phyloP scores from a whole-genome alignment of 2,797 vertebrate species.

The Botia kubotai region DNA sequence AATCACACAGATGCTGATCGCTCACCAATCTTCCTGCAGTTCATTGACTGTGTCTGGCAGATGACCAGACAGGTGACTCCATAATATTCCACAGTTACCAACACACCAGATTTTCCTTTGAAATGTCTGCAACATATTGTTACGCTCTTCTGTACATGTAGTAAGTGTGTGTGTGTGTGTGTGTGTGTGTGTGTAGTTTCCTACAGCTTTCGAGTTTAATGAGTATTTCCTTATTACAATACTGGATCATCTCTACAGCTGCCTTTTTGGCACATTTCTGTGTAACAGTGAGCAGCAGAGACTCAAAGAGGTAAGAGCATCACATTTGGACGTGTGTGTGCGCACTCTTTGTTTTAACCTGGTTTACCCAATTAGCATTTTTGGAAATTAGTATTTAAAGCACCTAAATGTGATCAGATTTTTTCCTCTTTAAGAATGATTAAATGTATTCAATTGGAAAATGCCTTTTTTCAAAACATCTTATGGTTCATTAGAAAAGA shows the following conservation, averaged over 20 bases:
- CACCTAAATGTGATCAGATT: too few species aligned
- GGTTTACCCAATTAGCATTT: conserved; percentile 73
- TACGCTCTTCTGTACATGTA: background rate
- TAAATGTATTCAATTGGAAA: too few species aligned
- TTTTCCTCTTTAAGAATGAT: too few species aligned
- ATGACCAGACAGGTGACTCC: conserved; percentile 91
- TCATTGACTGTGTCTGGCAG: conserved; percentile 97
- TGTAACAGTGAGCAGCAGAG: conserved; percentile 96
- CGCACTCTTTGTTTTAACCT: conserved; percentile 58
- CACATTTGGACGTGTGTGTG: background rate
- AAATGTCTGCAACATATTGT: background rate
- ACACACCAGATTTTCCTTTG: background rate
- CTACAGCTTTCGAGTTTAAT: conserved; percentile 96
- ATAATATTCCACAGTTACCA: too few species aligned
- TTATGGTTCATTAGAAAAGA: too few species aligned
- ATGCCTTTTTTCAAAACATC: too few species aligned
- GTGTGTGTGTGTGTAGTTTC: conserved; percentile 87
- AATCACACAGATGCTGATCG: conserved; percentile 95
- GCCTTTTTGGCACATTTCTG: conserved; percentile 95
- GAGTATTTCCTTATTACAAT: conserved; percentile 94
- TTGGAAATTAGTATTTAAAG: conserved; percentile 76
- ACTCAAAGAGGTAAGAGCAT: conserved; percentile 85
- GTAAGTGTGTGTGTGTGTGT: conserved; percentile 44
- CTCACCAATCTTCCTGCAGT: conserved; percentile 91
- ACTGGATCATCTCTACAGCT: conserved; percentile 97